Evolutionary conservation across 2,113 vertebrate species (phyloP), one percentile per base, ranked within the genome.

Genomic region (Mustela lutreola): DNA sequence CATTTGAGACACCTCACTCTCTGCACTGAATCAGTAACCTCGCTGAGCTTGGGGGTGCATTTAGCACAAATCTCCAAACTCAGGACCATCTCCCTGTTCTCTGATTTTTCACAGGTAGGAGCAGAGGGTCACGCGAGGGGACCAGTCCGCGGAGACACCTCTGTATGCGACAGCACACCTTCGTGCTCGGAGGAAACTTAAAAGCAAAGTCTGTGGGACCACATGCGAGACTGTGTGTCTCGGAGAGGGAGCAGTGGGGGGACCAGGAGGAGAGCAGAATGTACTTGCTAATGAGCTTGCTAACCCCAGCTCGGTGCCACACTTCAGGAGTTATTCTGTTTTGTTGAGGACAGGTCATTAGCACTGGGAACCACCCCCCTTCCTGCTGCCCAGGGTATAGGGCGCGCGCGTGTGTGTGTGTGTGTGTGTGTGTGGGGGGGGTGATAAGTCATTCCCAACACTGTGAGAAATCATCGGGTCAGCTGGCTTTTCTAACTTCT

Each of bases 91-190:
- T 83, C 11, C 33, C 22, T 75, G 95, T 81, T 62, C 80, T 92
- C 65, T 65, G 45, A 42, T 79, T 95, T 94, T 82, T 83, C 48
- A 67, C 82, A 96, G 73, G 63, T 84, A 94, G 62, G 70, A 86
- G 45, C 81, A 87, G 85, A 87, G 26, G 42, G 18, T 87, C 75
- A 58, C 7, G 22, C 36, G 42, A 67, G 45, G 33, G 16, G 45
- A 92, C 88, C 67, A 70, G 28, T 75, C 70, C 80, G 28, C 8
- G 65, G 62, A 80, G 63, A 89, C 53, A n/a, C 21, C 71, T 63
- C 10, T 58, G 83, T 39, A 4, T 58, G 80, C 78, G 73, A 73
- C 36, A 33, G 56, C 39, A 33, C 39, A 80, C 31, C 16, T 83
- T 31, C 26, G 31, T 33, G 71, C 63, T 86, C 62, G 94, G 95